phyloP scores from a whole-genome alignment of 2,797 vertebrate species.

The Sebastes minor region DNA sequence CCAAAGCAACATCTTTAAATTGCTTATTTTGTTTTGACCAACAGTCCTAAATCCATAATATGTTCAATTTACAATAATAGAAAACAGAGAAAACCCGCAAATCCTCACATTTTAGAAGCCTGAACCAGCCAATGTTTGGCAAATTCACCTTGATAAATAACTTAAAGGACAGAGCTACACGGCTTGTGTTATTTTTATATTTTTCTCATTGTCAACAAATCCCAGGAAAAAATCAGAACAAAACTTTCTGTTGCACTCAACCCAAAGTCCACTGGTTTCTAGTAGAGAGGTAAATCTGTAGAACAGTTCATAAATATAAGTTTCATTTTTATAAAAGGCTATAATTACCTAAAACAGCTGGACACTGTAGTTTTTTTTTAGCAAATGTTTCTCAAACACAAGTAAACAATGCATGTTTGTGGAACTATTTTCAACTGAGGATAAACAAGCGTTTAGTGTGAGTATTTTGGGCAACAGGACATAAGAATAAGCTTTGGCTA shows the following conservation, averaged over 20 bases:
- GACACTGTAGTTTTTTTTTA: neutral
- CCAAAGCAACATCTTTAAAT: neutral
- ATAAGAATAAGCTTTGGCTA: neutral
- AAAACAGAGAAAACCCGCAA: neutral
- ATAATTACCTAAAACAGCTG: no score
- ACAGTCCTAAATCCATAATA: neutral
- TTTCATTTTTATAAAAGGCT: neutral
- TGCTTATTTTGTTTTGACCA: neutral
- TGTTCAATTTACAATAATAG: neutral
- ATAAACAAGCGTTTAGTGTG: neutral
- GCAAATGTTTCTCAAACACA: neutral
- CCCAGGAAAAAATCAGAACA: neutral
- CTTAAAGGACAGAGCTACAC: neutral
- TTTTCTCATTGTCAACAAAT: neutral
- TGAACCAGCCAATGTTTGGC: neutral
- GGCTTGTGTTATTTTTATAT: neutral
- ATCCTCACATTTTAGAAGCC: neutral
- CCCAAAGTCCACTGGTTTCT: neutral
- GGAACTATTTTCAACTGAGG: neutral
- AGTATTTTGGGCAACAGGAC: neutral
- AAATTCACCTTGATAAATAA: neutral
- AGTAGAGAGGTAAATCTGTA: neutral
- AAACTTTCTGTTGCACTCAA: neutral
- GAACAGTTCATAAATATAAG: neutral
- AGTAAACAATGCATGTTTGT: neutral